Percentiles rank a stretch among this genome's conserved stretches.
Evolutionary conservation across 2,888 invertebrate genomes (phyloP).

Genomic region (Glyphotaelius pellucidus): DNA sequence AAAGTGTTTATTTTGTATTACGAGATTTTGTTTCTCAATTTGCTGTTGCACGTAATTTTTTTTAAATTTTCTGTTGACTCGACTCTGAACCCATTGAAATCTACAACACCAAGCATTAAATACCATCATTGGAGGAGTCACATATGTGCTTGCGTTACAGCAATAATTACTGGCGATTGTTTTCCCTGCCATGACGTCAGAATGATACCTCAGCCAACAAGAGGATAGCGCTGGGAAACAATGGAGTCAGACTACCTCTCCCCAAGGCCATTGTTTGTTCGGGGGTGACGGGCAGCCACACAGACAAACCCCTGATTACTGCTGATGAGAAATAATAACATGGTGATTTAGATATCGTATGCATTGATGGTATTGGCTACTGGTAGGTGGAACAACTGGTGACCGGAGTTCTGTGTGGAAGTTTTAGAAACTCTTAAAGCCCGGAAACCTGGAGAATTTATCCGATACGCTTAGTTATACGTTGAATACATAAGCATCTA

Average conservation of each 20-base stretch:
- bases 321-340: conserved; percentile 7
- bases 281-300: not conserved
- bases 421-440: not conserved
- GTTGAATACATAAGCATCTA: not conserved
- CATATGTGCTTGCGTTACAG: conserved; percentile 15
- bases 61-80: too few species aligned
- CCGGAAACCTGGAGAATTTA: not conserved
- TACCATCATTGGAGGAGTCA: not conserved
- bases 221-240: conserved; percentile 24
- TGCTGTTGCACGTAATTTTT: too few species aligned
- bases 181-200: not conserved
- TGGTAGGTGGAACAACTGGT: not conserved
- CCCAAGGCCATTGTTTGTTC: conserved; percentile 34
- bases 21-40: too few species aligned
- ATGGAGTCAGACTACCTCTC: conserved; percentile 41
- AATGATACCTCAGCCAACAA: conserved; percentile 15
- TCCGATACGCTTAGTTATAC: not conserved
- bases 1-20: too few species aligned
- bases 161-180: conserved; percentile 44
- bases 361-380: not conserved
- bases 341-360: not conserved
- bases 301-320: conserved; percentile 26
- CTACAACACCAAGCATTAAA: not conserved
- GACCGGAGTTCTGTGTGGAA: not conserved
- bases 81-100: not conserved